These are phyloP conservation scores for Ursus arctos DNA, from an alignment of 2,113 vertebrate genomes.

Conservation along the genomic window DNA sequence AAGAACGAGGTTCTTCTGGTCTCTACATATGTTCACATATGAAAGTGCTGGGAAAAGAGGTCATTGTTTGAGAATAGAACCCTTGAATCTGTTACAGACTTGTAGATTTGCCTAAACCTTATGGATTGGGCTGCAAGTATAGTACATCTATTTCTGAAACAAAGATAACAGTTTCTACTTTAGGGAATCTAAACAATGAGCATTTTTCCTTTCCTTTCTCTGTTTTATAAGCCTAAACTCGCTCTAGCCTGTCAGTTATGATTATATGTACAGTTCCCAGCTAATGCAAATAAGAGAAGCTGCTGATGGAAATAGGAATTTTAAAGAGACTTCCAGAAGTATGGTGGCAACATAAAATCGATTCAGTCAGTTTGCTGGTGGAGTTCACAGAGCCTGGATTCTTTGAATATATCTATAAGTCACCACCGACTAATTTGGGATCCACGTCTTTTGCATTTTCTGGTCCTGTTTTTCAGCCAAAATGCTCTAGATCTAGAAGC, in stretches of 20 bases:
- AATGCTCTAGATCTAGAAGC: slow-evolving; percentile 47
- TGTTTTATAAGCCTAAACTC: slow-evolving; percentile 43
- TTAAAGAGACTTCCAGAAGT: slow-evolving; percentile 61
- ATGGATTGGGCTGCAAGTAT: slow-evolving; percentile 54
- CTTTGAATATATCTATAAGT: not conserved
- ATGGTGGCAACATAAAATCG: slow-evolving; percentile 55
- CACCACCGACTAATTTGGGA: slow-evolving; percentile 19
- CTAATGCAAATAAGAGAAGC: slow-evolving; percentile 73
- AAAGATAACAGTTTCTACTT: slow-evolving; percentile 62
- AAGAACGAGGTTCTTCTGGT: not conserved
- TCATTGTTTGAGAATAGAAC: not conserved
- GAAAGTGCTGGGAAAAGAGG: not conserved
- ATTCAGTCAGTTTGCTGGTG: not conserved
- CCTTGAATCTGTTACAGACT: slow-evolving; percentile 30
- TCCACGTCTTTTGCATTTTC: not conserved
- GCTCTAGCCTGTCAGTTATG: slow-evolving; percentile 64
- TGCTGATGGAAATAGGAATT: slow-evolving; percentile 59
- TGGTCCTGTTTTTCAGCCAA: not conserved
- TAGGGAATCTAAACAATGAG: slow-evolving; percentile 62
- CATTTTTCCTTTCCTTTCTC: slow-evolving; percentile 54
- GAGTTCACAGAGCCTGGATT: not conserved
- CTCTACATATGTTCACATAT: not conserved
- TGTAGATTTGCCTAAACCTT: slow-evolving; percentile 61
- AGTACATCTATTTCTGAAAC: slow-evolving; percentile 56
- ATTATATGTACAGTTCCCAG: slow-evolving; percentile 56